phyloP scores from a whole-genome alignment of 2,113 vertebrate species.

The Sigmodon hispidus region DNA sequence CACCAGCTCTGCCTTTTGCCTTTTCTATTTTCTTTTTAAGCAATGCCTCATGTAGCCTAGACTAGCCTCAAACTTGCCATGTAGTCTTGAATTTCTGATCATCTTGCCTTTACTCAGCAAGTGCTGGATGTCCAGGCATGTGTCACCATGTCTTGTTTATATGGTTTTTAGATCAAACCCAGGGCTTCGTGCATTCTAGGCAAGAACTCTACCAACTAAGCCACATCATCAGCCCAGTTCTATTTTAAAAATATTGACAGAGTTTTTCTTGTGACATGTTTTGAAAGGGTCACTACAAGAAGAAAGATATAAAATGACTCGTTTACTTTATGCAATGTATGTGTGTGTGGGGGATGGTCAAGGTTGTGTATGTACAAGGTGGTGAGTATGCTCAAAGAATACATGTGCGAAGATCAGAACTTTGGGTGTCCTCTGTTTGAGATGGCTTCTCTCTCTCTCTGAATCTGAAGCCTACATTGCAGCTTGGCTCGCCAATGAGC shows the following conservation, averaged over 20 bases:
- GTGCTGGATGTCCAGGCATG: background rate
- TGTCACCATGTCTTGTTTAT: background rate
- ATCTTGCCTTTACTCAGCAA: no score
- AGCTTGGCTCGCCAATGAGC: background rate
- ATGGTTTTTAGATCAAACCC: background rate
- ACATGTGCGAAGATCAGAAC: no score
- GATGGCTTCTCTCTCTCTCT: background rate
- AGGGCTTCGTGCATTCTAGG: background rate
- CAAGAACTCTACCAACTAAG: background rate
- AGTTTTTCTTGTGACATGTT: background rate
- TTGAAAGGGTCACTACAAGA: slow-evolving; percentile 22
- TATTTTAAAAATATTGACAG: background rate
- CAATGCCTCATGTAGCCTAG: background rate
- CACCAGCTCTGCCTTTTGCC: background rate
- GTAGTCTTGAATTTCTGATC: background rate
- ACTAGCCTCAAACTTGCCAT: background rate
- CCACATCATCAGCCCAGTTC: background rate
- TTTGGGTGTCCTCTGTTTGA: background rate
- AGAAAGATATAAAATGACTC: background rate
- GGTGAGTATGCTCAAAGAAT: background rate
- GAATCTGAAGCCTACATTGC: background rate
- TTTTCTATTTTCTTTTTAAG: no score
- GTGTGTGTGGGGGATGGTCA: background rate
- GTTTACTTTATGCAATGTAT: background rate
- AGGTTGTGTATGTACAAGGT: background rate